Conservation (phyloP, 2,888 invertebrate genomes). For the Rhogogaster chlorosoma region DNA sequence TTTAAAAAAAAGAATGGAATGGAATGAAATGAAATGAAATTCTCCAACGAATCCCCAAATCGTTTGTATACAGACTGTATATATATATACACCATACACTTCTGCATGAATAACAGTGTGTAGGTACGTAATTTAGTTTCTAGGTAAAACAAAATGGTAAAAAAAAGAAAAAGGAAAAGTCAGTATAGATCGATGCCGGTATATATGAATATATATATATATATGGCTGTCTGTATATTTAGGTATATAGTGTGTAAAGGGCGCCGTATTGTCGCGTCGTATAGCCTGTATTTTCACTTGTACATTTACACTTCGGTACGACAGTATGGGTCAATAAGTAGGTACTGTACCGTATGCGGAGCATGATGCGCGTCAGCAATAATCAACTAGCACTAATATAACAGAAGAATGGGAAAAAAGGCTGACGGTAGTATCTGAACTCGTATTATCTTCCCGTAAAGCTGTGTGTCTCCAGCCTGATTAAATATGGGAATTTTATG, state of each 20-base stretch:
- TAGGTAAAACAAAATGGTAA: not conserved
- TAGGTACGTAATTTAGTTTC: not conserved
- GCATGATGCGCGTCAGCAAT: conserved; percentile 14
- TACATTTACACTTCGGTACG: not conserved
- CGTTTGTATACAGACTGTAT: not conserved
- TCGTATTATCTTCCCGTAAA: not conserved
- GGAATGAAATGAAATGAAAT: too few relatives aligned
- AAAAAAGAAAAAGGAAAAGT: not conserved
- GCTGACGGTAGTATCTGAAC: conserved; percentile 16
- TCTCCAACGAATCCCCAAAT: not conserved
- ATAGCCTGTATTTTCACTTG: conserved; percentile 27
- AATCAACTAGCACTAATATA: not conserved
- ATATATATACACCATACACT: too few relatives aligned
- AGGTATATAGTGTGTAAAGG: conserved; percentile 18
- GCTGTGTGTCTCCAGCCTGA: not conserved
- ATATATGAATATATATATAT: not conserved
- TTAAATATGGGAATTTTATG: not conserved
- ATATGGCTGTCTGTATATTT: not conserved
- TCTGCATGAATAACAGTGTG: not conserved
- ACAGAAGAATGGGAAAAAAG: conserved; percentile 14
- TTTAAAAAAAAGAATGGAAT: too few relatives aligned
- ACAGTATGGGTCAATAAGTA: conserved; percentile 7
- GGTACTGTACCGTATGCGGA: not conserved
- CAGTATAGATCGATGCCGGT: conserved; percentile 1
- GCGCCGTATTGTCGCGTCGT: conserved; percentile 36